These are phyloP conservation scores for Clamator glandarius DNA, from an alignment of 2,797 vertebrate genomes.

Conservation along the genomic window DNA sequence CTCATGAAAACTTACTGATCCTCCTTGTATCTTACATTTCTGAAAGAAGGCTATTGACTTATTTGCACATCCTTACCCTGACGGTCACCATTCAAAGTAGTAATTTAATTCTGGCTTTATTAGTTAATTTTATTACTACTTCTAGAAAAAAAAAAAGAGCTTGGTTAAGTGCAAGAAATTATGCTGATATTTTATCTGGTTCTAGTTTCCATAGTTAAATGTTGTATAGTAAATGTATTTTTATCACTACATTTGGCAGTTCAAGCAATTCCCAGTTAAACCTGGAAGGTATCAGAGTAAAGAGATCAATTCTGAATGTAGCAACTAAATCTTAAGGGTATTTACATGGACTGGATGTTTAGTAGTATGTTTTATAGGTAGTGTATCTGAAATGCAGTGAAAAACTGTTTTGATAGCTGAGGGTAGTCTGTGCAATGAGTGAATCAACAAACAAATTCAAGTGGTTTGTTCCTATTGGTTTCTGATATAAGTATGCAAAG, in stretches of 20 bases:
- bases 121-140: not conserved
- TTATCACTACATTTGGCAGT: not conserved
- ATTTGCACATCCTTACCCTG: not conserved
- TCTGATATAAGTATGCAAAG: not conserved
- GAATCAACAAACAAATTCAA: not conserved
- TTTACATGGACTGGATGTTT: conserved; percentile 13
- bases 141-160: not conserved
- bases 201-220: conserved; percentile 1
- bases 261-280: not conserved
- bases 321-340: not conserved
- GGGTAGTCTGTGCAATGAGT: not conserved
- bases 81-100: not conserved
- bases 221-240: not conserved
- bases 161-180: not conserved
- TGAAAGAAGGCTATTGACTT: not conserved
- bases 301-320: not conserved
- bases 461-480: not conserved
- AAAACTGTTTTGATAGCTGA: not conserved
- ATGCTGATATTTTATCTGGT: not conserved
- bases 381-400: not conserved
- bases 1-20: not conserved
- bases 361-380: not conserved
- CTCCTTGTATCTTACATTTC: not conserved
- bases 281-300: conserved; percentile 4
- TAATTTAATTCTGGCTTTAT: not conserved